Percentiles rank a stretch among this genome's conserved stretches.
phyloP scores from a whole-genome alignment of 2,113 vertebrate genomes.

The Semnornis frantzii region DNA sequence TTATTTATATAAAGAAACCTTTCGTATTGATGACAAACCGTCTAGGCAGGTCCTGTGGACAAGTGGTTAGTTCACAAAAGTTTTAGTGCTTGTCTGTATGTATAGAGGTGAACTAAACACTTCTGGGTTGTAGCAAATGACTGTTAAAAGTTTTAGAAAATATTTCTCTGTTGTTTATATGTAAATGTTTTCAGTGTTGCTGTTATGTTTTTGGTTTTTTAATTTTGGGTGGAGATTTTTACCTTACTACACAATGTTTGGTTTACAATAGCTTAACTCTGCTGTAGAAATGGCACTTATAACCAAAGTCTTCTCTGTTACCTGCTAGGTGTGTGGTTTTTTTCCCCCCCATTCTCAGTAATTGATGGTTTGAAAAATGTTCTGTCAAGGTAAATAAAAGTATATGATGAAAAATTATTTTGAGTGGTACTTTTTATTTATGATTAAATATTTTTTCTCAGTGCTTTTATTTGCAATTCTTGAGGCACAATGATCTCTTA shows the following conservation, averaged over 20 bases:
- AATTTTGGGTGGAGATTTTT: slow-evolving; percentile 19
- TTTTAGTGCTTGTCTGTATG: slow-evolving; percentile 61
- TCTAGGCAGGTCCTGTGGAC: slow-evolving; percentile 83
- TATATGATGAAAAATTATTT: slow-evolving; percentile 45
- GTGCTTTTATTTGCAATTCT: slow-evolving; percentile 8
- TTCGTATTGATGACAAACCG: slow-evolving; percentile 63
- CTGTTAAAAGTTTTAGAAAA: slow-evolving; percentile 65
- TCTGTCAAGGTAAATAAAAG: slow-evolving; percentile 80
- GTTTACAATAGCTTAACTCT: slow-evolving; percentile 72
- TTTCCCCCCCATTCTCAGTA: slow-evolving; percentile 27
- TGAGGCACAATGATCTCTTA: neutral
- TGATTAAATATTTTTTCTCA: neutral
- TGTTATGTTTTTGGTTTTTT: slow-evolving; percentile 40
- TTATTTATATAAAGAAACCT: slow-evolving; percentile 79
- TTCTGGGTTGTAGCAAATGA: slow-evolving; percentile 62
- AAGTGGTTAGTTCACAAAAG: slow-evolving; percentile 72
- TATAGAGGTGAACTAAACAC: slow-evolving; percentile 69
- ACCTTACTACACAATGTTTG: slow-evolving; percentile 50
- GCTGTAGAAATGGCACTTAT: slow-evolving; percentile 75
- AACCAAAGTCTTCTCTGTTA: slow-evolving; percentile 72
- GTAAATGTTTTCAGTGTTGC: slow-evolving; percentile 70
- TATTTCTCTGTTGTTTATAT: slow-evolving; percentile 70
- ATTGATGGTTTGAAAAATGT: slow-evolving; percentile 54
- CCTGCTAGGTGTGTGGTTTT: neutral
- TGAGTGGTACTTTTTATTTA: slow-evolving; percentile 58